Percentiles rank a stretch among this genome's conserved stretches.
Conservation (phyloP, 2,888 invertebrate species). For the Andrena hattorfiana region DNA sequence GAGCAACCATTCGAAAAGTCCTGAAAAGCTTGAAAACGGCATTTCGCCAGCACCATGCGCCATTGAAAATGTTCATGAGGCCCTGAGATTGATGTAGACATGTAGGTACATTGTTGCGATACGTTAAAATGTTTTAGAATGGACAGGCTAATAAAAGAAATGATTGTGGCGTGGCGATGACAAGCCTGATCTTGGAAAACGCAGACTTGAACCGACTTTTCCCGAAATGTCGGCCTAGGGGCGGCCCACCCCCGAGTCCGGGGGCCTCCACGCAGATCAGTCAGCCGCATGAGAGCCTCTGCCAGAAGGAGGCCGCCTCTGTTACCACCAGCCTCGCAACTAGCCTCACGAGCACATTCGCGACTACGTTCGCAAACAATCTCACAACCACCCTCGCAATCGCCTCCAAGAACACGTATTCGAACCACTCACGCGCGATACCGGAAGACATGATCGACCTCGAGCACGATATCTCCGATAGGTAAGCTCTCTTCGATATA, state of each 20-base stretch:
- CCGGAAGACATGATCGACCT: conserved; percentile 83
- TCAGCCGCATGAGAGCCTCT: conserved; percentile 82
- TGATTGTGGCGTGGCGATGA: conserved; percentile 83
- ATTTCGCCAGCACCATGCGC: background rate
- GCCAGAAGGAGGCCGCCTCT: conserved; percentile 73
- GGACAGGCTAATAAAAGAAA: conserved; percentile 78
- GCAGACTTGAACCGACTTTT: conserved; percentile 84
- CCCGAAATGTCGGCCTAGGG: conserved; percentile 85
- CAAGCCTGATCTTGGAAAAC: conserved; percentile 85
- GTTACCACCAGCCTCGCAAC: conserved; percentile 69
- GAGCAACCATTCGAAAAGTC: no score
- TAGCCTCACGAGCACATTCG: conserved; percentile 65
- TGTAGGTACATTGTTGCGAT: background rate
- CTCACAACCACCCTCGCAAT: conserved; percentile 70
- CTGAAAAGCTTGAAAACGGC: no score
- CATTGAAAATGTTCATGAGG: background rate
- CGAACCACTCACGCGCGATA: conserved; percentile 69
- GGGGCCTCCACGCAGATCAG: conserved; percentile 78
- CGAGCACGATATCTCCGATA: conserved; percentile 83
- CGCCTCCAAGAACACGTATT: conserved; percentile 65
- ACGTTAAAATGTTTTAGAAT: conserved; percentile 71
- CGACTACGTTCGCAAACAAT: conserved; percentile 69
- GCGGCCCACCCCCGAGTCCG: conserved; percentile 81
- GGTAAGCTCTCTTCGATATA: conserved; percentile 75
- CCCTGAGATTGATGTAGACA: background rate